Conservation (phyloP, 2,888 invertebrate genomes). For the Diabrotica balteata region DNA sequence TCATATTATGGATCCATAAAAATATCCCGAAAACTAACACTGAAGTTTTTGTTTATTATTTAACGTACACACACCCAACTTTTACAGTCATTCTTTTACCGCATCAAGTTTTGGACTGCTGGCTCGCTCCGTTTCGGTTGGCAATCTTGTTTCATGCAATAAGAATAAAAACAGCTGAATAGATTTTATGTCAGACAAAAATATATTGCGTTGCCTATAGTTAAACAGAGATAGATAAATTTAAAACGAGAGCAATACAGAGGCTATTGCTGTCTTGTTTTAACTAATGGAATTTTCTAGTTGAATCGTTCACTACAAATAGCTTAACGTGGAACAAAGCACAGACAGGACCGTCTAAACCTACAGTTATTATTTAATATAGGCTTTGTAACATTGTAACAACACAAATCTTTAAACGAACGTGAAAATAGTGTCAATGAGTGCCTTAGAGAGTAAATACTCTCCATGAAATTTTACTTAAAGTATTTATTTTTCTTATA, state of each 20-base stretch:
- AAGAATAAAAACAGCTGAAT: slow-evolving; percentile 13
- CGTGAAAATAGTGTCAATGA: no score
- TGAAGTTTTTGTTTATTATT: slow-evolving; percentile 40
- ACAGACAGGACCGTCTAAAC: no score
- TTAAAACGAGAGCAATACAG: neutral
- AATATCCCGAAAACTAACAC: slow-evolving; percentile 37
- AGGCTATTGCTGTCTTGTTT: neutral
- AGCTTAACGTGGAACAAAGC: no score
- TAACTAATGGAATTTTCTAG: neutral
- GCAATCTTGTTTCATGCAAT: neutral
- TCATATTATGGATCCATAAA: slow-evolving; percentile 42
- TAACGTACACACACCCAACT: slow-evolving; percentile 48
- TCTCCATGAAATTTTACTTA: no score
- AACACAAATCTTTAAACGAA: no score
- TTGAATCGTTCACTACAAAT: no score
- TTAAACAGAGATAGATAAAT: neutral
- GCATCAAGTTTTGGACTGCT: slow-evolving; percentile 28
- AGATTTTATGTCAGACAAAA: slow-evolving; percentile 12
- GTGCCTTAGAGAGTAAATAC: no score
- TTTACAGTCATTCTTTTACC: slow-evolving; percentile 42
- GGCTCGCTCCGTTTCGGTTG: slow-evolving; percentile 7
- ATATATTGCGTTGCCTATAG: neutral
- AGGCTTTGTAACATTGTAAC: no score
- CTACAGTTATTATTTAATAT: no score
- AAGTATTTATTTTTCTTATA: no score